Conservation (phyloP, 2,888 invertebrate genomes). For the Rhingia campestris region DNA sequence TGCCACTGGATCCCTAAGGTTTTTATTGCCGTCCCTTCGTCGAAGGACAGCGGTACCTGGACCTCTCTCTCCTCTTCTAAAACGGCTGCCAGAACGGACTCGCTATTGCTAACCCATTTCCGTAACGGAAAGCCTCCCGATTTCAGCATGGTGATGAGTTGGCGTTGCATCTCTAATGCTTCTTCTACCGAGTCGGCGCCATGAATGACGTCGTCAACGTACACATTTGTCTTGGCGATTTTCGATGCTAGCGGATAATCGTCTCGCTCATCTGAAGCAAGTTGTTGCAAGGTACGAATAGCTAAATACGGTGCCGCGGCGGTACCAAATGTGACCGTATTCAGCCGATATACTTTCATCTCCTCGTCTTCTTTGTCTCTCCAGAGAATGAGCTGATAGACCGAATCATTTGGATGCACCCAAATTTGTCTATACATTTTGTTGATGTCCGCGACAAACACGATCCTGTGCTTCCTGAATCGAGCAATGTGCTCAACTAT, state of each 20-base stretch:
- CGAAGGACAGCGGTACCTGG: no score
- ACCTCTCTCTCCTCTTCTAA: no score
- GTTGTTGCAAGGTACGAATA: slow-evolving; percentile 1
- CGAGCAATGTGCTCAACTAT: slow-evolving; percentile 43
- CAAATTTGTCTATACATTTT: slow-evolving; percentile 68
- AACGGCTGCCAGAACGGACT: no score
- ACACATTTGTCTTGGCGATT: slow-evolving; percentile 5
- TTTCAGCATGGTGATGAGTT: not conserved
- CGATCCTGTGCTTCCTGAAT: slow-evolving; percentile 46
- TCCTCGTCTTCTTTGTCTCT: not conserved
- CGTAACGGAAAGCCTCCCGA: slow-evolving; percentile 14
- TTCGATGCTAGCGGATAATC: not conserved
- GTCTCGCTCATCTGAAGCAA: slow-evolving; percentile 4
- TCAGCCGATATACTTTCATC: not conserved
- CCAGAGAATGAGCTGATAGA: slow-evolving; percentile 55
- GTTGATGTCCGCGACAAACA: slow-evolving; percentile 29
- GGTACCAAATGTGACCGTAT: no score
- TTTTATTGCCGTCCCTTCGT: no score
- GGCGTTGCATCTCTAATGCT: not conserved
- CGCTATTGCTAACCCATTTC: slow-evolving; percentile 11
- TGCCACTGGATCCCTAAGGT: no score
- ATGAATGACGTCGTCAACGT: slow-evolving; percentile 20
- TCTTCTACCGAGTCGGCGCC: slow-evolving; percentile 5
- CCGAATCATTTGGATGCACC: slow-evolving; percentile 37
- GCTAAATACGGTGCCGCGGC: no score